phyloP scores from a whole-genome alignment of 2,797 vertebrate genomes.

The Cichlasoma orientale region DNA sequence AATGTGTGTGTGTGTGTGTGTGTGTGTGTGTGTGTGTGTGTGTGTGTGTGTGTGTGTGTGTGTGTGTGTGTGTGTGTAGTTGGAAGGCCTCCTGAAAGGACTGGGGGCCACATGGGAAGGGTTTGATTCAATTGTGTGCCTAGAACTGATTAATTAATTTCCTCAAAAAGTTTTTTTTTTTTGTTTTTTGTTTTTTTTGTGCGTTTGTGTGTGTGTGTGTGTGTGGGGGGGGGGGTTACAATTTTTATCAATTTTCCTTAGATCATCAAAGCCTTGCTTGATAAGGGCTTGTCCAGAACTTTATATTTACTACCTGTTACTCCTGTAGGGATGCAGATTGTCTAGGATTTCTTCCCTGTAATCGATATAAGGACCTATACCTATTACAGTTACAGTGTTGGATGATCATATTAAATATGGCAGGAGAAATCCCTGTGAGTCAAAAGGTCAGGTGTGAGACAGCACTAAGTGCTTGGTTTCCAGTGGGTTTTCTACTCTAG shows the following conservation, averaged over 20 bases:
- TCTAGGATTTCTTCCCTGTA: not conserved
- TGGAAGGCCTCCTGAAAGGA: constrained; percentile 49
- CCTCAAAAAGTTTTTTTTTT: constrained; percentile 9
- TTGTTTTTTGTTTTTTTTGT: not conserved
- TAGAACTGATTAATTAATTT: constrained; percentile 52
- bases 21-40: not conserved
- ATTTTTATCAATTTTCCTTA: not conserved
- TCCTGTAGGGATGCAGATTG: not conserved
- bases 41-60: not conserved
- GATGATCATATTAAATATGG: not conserved
- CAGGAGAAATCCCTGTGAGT: not conserved
- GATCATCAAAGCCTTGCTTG: not conserved
- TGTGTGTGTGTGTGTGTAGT: constrained; percentile 3
- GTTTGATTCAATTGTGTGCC: constrained; percentile 55
- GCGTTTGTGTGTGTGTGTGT: no score
- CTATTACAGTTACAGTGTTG: not conserved
- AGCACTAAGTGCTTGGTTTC: not conserved
- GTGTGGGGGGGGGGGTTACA: no score
- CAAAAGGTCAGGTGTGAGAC: not conserved
- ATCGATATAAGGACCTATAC: not conserved
- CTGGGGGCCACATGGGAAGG: constrained; percentile 51
- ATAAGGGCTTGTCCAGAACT: no score
- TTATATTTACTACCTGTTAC: not conserved
- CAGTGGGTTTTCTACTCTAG: not conserved
- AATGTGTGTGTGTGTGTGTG: constrained; percentile 31